Evolutionary conservation across 64 coral and sea anemone genomes (phyloP).

Genomic region (Cladopsammia gracilis): DNA sequence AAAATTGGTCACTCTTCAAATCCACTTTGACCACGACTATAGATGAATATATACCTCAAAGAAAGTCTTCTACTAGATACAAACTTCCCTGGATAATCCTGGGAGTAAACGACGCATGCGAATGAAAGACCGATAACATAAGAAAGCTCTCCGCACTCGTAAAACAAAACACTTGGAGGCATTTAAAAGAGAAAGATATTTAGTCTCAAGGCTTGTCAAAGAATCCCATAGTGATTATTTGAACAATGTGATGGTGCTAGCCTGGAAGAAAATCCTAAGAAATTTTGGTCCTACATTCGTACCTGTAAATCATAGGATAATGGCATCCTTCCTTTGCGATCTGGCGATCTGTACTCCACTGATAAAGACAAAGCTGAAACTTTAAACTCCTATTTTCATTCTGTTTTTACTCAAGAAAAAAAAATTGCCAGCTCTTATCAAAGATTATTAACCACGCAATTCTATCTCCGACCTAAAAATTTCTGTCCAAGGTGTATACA

Average conservation of each 20-base stretch:
- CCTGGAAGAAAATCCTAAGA: slow-evolving; percentile 38
- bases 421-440: background rate
- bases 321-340: slow-evolving; percentile 36
- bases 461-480: slow-evolving; percentile 1
- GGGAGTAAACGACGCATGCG: slow-evolving; percentile 27
- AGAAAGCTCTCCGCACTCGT: slow-evolving; percentile 35
- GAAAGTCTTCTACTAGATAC: background rate
- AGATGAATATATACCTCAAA: slow-evolving; percentile 44
- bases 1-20: slow-evolving; percentile 67
- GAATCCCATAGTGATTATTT: slow-evolving; percentile 51
- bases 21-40: slow-evolving; percentile 38
- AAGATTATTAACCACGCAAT: background rate
- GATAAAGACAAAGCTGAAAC: slow-evolving; percentile 47
- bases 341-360: background rate
- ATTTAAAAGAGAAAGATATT: slow-evolving; percentile 48
- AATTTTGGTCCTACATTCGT: slow-evolving; percentile 43
- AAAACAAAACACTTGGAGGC: slow-evolving; percentile 31
- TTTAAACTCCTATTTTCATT: slow-evolving; percentile 35
- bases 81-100: slow-evolving; percentile 54
- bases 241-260: slow-evolving; percentile 54
- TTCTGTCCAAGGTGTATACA: background rate
- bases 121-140: slow-evolving; percentile 52
- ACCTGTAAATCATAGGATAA: slow-evolving; percentile 20
- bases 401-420: slow-evolving; percentile 36
- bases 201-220: slow-evolving; percentile 26